Evolutionary conservation across 1,140 invertebrate genomes (phyloP).

Genomic region (Ceratosolen fusciceps): DNA sequence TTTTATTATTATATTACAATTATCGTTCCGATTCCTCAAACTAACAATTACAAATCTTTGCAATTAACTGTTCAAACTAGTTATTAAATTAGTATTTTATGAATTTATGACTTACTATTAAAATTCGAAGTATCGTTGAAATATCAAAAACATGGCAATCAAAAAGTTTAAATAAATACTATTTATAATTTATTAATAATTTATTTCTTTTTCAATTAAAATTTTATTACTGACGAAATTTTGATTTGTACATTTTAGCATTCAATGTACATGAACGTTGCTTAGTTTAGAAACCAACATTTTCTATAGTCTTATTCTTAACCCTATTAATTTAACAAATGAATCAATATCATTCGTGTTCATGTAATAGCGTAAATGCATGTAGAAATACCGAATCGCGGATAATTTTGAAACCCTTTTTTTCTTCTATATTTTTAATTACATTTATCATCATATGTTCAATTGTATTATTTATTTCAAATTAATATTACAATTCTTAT

Average conservation of each 20-base stretch:
- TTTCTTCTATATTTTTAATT: background rate
- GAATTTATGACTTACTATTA: conserved; percentile 44
- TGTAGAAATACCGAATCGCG: background rate
- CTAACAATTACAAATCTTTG: too few relatives aligned
- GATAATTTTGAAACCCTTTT: background rate
- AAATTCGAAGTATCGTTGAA: conserved; percentile 44
- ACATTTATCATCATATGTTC: too few relatives aligned
- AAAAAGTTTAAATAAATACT: conserved; percentile 48
- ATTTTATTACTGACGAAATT: background rate
- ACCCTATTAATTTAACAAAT: conserved; percentile 29
- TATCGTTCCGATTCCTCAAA: too few relatives aligned
- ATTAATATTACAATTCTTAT: too few relatives aligned
- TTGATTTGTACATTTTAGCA: conserved; percentile 3
- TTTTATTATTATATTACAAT: too few relatives aligned
- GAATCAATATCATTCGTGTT: conserved; percentile 20
- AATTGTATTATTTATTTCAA: too few relatives aligned
- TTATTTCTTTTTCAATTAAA: background rate
- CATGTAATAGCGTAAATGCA: background rate
- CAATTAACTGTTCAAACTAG: too few relatives aligned
- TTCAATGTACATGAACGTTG: background rate
- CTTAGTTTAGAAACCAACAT: conserved; percentile 33
- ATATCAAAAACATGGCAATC: conserved; percentile 52
- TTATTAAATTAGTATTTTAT: too few relatives aligned
- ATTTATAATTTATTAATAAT: background rate
- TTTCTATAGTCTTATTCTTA: background rate